Conservation (phyloP, 2,888 invertebrate species). For the Ectobius pallidus region DNA sequence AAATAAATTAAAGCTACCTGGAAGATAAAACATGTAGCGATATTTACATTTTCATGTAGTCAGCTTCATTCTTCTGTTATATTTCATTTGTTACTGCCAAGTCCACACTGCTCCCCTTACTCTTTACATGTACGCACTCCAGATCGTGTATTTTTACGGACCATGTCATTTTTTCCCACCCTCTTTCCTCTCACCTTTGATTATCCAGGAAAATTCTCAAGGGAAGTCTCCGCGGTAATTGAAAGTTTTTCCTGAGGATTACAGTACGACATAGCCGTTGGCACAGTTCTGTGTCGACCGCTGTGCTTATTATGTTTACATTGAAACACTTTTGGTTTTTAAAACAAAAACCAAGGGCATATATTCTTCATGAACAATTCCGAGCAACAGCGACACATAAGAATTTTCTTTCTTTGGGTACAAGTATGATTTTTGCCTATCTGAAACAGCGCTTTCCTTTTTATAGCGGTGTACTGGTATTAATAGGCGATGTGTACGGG, state of each 20-base stretch:
- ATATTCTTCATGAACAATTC: background rate
- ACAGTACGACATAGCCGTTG: background rate
- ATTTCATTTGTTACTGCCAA: too few species aligned
- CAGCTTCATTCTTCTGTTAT: too few species aligned
- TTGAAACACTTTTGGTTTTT: background rate
- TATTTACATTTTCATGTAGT: too few species aligned
- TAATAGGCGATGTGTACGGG: too few species aligned
- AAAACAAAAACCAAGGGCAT: background rate
- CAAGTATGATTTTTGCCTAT: too few species aligned
- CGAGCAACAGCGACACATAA: background rate
- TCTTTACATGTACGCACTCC: background rate
- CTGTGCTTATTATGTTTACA: slow-evolving; percentile 1
- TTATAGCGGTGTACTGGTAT: too few species aligned
- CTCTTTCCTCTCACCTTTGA: slow-evolving; percentile 9
- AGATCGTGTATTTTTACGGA: slow-evolving; percentile 8
- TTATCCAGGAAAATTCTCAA: slow-evolving; percentile 23
- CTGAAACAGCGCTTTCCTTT: too few species aligned
- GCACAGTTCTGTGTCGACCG: slow-evolving; percentile 10
- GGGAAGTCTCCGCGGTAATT: slow-evolving; percentile 16
- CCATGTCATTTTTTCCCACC: background rate
- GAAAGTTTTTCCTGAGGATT: slow-evolving; percentile 21
- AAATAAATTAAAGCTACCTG: too few species aligned
- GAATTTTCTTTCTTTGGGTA: background rate
- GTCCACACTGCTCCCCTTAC: too few species aligned
- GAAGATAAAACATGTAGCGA: too few species aligned